Base-by-base conservation (phyloP, 2,113 vertebrate genomes). In the Redunca redunca region DNA sequence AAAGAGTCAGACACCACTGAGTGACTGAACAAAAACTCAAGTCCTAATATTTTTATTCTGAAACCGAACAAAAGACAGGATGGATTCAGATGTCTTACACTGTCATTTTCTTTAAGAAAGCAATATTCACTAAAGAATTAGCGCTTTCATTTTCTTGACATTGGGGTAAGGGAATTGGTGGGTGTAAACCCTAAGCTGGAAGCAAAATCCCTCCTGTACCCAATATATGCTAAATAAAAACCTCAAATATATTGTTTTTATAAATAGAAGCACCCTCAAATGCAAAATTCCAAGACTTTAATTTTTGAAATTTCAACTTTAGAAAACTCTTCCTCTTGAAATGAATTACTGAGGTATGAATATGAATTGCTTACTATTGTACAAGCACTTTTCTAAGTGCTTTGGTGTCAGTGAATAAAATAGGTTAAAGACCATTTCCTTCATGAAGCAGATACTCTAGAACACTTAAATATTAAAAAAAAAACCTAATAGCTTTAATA, bases 41-140 rank as follows among this genome's bases (percentile, higher is more conserved):
- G 12, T 81, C 11, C 7, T 81, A n/a, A 30, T 58, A 36, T 71
- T 17, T 78, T 93, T 77, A 88, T 80, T 88, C 48, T 48, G 52
- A 71, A 82, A 80, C 17, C 26, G 21, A 86, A 88, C 3, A 94
- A 95, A 82, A 94, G 81, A 74, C 77, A 62, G 55, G 36, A 77
- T 85, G 28, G 40, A 94, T 53, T 1, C 33, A 81, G 28, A 62
- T 58, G 14, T 48, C 12, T 40, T 53, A 81, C 62, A 40, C 19
- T 96, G 36, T 58, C 30, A 74, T 52, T 88, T 93, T 78, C 43
- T 95, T 90, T 94, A 33, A n/a, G 53, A 91, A 95, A 91, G 21
- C 57, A 48, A 58, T 82, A 82, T 48, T 81, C 28, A 88, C 55
- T 91, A 53, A 85, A 13, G 3, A 91, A 93, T 43, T 17, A 55